These are phyloP conservation scores for Quadroppia sp. DNA, from an alignment of 2,888 invertebrate species.

Conservation along the genomic window DNA sequence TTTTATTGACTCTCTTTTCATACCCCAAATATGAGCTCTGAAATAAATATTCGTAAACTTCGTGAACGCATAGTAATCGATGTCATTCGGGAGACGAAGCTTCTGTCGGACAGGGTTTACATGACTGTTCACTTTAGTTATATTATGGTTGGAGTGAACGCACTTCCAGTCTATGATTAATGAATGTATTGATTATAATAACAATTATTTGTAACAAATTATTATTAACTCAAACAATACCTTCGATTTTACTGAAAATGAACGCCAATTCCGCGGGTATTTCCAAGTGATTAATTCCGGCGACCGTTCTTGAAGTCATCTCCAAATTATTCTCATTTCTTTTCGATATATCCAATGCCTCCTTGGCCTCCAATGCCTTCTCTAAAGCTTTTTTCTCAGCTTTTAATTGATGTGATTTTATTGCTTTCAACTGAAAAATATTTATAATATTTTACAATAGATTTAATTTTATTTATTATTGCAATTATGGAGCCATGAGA, in stretches of 20 bases:
- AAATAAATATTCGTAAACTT: slow-evolving; percentile 96
- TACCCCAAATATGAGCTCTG: slow-evolving; percentile 66
- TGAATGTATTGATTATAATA: no score
- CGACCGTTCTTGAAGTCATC: slow-evolving; percentile 62
- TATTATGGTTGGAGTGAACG: slow-evolving; percentile 37
- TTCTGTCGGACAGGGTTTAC: slow-evolving; percentile 21
- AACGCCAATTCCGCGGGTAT: slow-evolving; percentile 93
- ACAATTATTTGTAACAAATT: neutral
- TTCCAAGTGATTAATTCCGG: slow-evolving; percentile 76
- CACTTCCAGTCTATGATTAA: slow-evolving; percentile 38
- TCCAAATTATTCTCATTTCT: slow-evolving; percentile 64
- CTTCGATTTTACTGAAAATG: slow-evolving; percentile 84
- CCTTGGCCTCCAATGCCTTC: no score
- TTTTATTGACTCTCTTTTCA: slow-evolving; percentile 81
- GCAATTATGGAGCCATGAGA: no score
- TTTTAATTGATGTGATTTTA: slow-evolving; percentile 54
- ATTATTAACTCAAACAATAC: slow-evolving; percentile 52
- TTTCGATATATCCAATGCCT: no score
- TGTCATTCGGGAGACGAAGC: slow-evolving; percentile 66
- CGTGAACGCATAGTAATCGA: slow-evolving; percentile 85
- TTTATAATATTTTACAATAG: no score
- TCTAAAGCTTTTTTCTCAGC: slow-evolving; percentile 64
- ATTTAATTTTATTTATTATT: no score
- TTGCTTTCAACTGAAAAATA: slow-evolving; percentile 45
- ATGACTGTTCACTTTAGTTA: slow-evolving; percentile 19